Conservation (phyloP, 2,113 vertebrate genomes). For the Bothrops jararaca region DNA sequence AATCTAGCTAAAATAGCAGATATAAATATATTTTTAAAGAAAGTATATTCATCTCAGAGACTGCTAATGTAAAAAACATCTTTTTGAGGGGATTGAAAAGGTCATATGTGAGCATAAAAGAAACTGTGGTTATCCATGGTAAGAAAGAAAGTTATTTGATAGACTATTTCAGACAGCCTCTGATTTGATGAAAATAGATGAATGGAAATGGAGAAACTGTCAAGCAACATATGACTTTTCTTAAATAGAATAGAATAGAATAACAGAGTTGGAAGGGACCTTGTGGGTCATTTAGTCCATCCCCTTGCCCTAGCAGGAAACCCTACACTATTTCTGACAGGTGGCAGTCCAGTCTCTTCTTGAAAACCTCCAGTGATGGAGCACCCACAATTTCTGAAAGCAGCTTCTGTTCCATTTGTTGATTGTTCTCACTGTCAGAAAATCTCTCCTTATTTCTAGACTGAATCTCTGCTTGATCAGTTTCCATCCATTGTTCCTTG, state of each 20-base stretch:
- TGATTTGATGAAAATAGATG: background rate
- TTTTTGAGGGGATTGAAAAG: background rate
- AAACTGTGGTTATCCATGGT: background rate
- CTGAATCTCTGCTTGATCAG: too few species aligned
- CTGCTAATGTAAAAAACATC: background rate
- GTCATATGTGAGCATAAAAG: background rate
- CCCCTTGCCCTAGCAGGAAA: too few species aligned
- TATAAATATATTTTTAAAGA: conserved; percentile 8
- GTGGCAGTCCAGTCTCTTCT: too few species aligned
- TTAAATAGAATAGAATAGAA: background rate
- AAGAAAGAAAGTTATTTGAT: background rate
- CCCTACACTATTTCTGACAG: too few species aligned
- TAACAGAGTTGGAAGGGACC: too few species aligned
- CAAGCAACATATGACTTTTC: fast-evolving
- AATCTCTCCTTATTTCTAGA: too few species aligned
- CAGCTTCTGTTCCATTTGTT: too few species aligned
- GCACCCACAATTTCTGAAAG: too few species aligned
- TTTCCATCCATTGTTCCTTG: too few species aligned
- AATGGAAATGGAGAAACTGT: background rate
- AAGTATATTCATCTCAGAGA: conserved; percentile 21
- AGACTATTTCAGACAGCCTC: background rate
- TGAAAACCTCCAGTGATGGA: too few species aligned
- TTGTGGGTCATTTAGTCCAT: too few species aligned
- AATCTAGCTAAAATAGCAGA: background rate
- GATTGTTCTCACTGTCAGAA: too few species aligned